Evolutionary conservation across 2,888 invertebrate genomes (phyloP).

Genomic region (Aspidiotus destructor): DNA sequence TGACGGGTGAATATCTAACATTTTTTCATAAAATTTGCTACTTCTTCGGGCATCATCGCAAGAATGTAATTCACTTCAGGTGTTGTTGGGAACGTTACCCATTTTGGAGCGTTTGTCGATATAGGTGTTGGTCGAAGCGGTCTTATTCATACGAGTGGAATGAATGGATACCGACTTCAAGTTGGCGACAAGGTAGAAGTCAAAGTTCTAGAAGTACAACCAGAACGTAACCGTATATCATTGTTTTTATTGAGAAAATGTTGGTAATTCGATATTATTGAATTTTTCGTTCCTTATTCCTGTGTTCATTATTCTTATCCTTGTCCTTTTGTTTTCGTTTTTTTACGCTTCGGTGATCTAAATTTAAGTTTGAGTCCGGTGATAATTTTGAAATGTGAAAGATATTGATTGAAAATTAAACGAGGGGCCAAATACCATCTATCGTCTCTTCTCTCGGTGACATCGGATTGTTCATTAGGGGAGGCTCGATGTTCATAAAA

Average conservation of each 20-base stretch:
- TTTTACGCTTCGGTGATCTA: background rate
- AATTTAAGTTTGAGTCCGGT: too few relatives aligned
- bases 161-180: constrained; percentile 49
- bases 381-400: too few relatives aligned
- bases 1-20: constrained; percentile 49
- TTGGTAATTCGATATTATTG: background rate
- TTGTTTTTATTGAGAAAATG: constrained; percentile 10
- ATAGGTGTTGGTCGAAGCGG: constrained; percentile 64
- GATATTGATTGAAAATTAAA: too few relatives aligned
- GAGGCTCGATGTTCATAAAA: too few relatives aligned
- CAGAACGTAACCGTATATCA: constrained; percentile 1
- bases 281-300: background rate
- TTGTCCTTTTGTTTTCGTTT: background rate
- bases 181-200: constrained; percentile 62
- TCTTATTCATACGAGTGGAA: constrained; percentile 56
- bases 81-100: constrained; percentile 72
- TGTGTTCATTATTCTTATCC: background rate
- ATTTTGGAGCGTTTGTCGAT: constrained; percentile 88
- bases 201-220: constrained; percentile 39
- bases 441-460: too few relatives aligned
- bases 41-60: background rate
- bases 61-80: constrained; percentile 45
- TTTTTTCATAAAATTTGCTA: background rate
- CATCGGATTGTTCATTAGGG: too few relatives aligned
- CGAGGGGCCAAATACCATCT: too few relatives aligned